These are phyloP conservation scores for Acridotheres tristis DNA, from an alignment of 2,797 vertebrate genomes.

Conservation along the genomic window DNA sequence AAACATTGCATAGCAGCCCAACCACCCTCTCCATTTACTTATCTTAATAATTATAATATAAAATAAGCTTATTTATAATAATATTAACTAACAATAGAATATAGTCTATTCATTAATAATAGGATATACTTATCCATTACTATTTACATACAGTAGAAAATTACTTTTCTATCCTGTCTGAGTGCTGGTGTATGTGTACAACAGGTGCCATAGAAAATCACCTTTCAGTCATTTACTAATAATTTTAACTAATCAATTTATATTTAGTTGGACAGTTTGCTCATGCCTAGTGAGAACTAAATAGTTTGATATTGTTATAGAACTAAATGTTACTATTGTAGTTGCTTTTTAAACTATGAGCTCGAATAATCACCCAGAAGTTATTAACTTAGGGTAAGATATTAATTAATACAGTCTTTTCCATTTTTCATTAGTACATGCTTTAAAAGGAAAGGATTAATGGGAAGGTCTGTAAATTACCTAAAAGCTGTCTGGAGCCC, in stretches of 20 bases:
- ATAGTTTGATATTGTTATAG: neutral
- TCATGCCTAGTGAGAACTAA: neutral
- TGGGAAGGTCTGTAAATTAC: neutral
- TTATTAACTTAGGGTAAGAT: neutral
- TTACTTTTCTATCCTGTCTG: accelerated
- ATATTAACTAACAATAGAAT: too few relatives aligned
- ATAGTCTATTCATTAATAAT: neutral
- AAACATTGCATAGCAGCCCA: neutral
- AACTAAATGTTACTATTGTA: neutral
- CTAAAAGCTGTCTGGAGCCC: neutral
- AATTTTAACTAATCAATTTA: neutral
- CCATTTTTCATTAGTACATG: neutral
- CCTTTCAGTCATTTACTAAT: neutral
- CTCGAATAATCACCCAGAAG: neutral
- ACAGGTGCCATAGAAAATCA: neutral
- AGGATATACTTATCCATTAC: neutral
- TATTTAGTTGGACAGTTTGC: neutral
- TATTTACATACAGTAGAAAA: accelerated
- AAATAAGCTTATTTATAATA: neutral
- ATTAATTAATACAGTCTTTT: neutral
- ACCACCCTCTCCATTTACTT: accelerated
- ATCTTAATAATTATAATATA: neutral
- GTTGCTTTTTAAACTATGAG: neutral
- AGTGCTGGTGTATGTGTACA: neutral
- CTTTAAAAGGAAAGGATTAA: neutral